Base-by-base conservation (phyloP, 2,113 vertebrate species). In the Microcebus tavaratra region DNA sequence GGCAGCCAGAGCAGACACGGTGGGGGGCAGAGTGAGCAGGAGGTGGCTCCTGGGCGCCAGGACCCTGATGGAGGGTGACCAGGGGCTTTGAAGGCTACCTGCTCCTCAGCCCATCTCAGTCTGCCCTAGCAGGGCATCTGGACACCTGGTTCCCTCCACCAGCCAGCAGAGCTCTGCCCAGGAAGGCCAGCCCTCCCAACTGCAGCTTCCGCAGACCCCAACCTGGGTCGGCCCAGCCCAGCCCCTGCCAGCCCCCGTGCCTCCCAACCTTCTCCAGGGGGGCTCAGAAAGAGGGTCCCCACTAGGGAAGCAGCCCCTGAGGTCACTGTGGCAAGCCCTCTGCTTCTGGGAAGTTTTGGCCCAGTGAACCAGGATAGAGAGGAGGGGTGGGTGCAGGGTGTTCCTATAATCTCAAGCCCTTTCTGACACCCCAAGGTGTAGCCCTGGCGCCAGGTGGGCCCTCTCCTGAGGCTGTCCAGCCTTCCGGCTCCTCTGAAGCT, bases 281-380 rank as follows among this genome's bases (percentile, higher is more conserved):
- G 18, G 6, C 20, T 83, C 25, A 53, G 84, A 23, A 72, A 63
- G 31, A 45, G 78, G n/a, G 39, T 7, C 25, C 7, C 9, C 13
- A 3, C 0, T 4, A 0, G 13, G 39, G 8, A 17, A 70, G 45
- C 5, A 25, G 79, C 21, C 18, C 9, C 31, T 0, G 7, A 45
- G 27, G 63, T 59, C 53, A 42, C 0, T 2, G 20, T 17, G 34
- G 53, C 45, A 14, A 45, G 21, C 8, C 79, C 29, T 61, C 48
- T 29, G 63, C 82, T 84, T 68, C 80, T 13, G 65, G 80, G 36
- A 88, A 67, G 82, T 76, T 73, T 29, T 67, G n/a, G 36, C 8
- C 36, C 81, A 39, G 0, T 17, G 93, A 81, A 31, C 13, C 7
- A 29, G 67, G 72, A 42, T 2, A 82, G 65, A 81, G 4, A 14